A percentile compares a stretch with the other conserved stretches of the same genome.
Evolutionary conservation across 2,888 invertebrate species (phyloP).

Genomic region (Bhutanitis thaidina): DNA sequence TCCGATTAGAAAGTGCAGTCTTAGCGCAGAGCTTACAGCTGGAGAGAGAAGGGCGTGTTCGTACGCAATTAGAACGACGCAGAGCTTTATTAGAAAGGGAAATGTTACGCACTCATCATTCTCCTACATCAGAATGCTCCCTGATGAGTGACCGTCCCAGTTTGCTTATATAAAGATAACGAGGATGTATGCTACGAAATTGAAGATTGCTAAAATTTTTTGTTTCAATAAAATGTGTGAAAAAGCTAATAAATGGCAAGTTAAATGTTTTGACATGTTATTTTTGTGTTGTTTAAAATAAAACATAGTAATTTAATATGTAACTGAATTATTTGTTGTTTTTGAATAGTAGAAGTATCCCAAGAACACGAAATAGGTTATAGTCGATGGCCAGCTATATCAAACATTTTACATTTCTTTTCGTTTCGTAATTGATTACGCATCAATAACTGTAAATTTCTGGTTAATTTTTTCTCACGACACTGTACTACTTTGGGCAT

Average conservation of each 20-base stretch:
- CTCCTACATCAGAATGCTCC: slow-evolving; percentile 25
- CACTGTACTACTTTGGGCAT: slow-evolving; percentile 22
- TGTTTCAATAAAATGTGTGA: too few species aligned
- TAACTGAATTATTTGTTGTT: too few species aligned
- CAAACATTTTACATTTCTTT: slow-evolving; percentile 63
- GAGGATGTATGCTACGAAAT: too few species aligned
- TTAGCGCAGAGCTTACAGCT: slow-evolving; percentile 59
- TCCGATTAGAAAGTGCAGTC: slow-evolving; percentile 61
- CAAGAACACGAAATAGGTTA: slow-evolving; percentile 3
- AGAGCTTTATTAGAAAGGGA: slow-evolving; percentile 57
- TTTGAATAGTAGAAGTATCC: too few species aligned
- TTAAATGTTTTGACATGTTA: too few species aligned
- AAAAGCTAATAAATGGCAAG: too few species aligned
- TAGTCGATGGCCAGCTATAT: slow-evolving; percentile 59
- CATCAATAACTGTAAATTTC: slow-evolving; percentile 37
- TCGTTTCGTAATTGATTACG: slow-evolving; percentile 44
- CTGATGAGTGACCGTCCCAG: slow-evolving; percentile 34
- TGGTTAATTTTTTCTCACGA: slow-evolving; percentile 30
- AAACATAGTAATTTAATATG: too few species aligned
- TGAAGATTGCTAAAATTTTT: too few species aligned
- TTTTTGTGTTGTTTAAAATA: too few species aligned
- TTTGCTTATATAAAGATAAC: slow-evolving; percentile 9
- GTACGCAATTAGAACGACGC: slow-evolving; percentile 62
- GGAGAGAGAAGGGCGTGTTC: slow-evolving; percentile 58
- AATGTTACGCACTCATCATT: slow-evolving; percentile 39